These are phyloP conservation scores for Acrobasis consociella DNA, from an alignment of 2,888 invertebrate species.

Conservation along the genomic window DNA sequence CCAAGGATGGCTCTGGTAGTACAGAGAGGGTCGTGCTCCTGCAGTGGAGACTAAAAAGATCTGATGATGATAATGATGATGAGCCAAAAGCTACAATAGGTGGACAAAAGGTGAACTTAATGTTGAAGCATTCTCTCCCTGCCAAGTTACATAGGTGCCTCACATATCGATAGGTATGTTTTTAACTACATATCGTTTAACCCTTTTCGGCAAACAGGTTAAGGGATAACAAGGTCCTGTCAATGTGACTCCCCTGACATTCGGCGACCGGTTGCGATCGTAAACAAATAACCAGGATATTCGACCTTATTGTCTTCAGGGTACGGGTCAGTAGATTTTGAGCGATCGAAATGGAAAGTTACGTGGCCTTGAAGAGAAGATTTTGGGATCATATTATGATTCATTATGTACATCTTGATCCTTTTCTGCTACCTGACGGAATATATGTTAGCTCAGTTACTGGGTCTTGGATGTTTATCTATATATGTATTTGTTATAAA, in stretches of 20 bases:
- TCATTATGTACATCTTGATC: background rate
- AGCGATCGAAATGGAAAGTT: slow-evolving; percentile 45
- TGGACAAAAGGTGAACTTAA: no score
- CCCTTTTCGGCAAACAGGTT: slow-evolving; percentile 7
- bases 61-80: no score
- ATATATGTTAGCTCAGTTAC: background rate
- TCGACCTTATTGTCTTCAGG: slow-evolving; percentile 25
- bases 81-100: no score
- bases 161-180: no score
- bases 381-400: slow-evolving; percentile 7
- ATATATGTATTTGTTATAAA: no score
- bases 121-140: no score
- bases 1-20: no score
- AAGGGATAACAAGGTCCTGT: slow-evolving; percentile 49
- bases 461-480: no score
- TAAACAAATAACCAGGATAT: slow-evolving; percentile 26
- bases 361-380: slow-evolving; percentile 8
- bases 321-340: slow-evolving; percentile 22
- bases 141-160: no score
- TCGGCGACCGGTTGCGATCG: slow-evolving; percentile 52
- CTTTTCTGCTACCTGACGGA: background rate
- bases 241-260: slow-evolving; percentile 74
- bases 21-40: no score
- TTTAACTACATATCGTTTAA: background rate
- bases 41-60: no score